These are phyloP conservation scores for Argopecten irradians DNA, from an alignment of 1,140 invertebrate species.

Conservation along the genomic window DNA sequence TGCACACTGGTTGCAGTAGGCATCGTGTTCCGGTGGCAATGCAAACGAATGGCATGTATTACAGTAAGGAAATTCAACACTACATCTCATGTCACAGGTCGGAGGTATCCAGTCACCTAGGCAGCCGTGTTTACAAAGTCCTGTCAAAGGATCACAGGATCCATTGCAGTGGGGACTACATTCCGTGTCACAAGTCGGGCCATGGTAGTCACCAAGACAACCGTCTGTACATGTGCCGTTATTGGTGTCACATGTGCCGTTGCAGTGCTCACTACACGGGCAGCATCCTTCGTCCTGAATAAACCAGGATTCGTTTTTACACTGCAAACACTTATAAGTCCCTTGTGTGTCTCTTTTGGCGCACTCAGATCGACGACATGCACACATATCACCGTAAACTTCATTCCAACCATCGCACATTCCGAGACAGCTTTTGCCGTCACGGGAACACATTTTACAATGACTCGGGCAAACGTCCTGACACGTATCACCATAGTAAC, in stretches of 20 bases:
- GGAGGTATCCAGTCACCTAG: not conserved
- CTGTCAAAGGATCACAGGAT: not conserved
- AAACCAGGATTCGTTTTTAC: constrained; percentile 1
- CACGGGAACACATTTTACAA: not conserved
- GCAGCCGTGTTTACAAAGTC: not conserved
- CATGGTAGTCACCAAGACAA: not conserved
- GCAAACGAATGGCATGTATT: not conserved
- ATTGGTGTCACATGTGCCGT: not conserved
- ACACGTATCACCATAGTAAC: not conserved
- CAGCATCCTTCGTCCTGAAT: not conserved
- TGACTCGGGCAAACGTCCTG: not conserved
- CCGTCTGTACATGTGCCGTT: not conserved
- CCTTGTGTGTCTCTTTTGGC: not conserved
- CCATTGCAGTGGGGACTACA: not conserved
- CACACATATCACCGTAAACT: not conserved
- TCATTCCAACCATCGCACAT: not conserved
- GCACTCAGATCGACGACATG: not conserved
- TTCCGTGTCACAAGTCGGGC: not conserved
- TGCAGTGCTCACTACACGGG: not conserved
- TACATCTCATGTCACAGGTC: not conserved
- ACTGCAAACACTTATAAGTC: not conserved
- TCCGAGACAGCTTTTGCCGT: not conserved
- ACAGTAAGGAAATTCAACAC: not conserved
- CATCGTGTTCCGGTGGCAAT: not conserved
- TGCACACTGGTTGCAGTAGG: not conserved